Evolutionary conservation across 2,797 vertebrate genomes (phyloP).

Genomic region (Poeciliopsis presidionis): DNA sequence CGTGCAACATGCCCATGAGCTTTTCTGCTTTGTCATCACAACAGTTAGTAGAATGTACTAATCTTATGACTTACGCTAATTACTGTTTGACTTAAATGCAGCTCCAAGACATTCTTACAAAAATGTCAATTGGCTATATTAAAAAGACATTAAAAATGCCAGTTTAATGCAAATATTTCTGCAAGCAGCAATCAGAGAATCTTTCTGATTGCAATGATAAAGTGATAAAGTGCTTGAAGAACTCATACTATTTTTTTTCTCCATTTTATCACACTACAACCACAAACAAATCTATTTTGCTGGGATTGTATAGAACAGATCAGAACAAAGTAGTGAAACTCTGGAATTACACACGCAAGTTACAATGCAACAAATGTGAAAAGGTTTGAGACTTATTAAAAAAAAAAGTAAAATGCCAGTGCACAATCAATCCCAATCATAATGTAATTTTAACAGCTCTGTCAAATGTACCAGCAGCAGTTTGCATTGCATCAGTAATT

Average conservation of each 20-base stretch:
- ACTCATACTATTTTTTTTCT: not conserved
- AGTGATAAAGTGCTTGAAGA: not conserved
- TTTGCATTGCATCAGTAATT: not conserved
- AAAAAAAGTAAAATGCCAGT: not conserved
- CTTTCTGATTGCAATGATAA: too few species aligned
- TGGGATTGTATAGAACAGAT: not conserved
- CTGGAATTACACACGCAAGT: too few species aligned
- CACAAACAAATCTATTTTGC: not conserved
- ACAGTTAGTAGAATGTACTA: not conserved
- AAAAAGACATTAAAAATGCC: not conserved
- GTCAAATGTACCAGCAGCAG: not conserved
- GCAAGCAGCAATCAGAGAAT: not conserved
- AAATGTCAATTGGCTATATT: not conserved
- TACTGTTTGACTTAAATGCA: not conserved
- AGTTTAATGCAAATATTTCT: not conserved
- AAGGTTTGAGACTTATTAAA: not conserved
- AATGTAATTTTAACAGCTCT: not conserved
- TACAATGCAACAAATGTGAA: not conserved
- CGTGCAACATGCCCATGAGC: not conserved
- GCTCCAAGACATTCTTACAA: not conserved
- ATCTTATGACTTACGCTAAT: not conserved
- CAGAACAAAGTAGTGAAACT: not conserved
- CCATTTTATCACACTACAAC: not conserved
- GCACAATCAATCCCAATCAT: not conserved
- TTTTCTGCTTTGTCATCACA: slow-evolving; percentile 36